Conservation (phyloP, 1,140 invertebrate genomes). For the Ephestia elutella region DNA sequence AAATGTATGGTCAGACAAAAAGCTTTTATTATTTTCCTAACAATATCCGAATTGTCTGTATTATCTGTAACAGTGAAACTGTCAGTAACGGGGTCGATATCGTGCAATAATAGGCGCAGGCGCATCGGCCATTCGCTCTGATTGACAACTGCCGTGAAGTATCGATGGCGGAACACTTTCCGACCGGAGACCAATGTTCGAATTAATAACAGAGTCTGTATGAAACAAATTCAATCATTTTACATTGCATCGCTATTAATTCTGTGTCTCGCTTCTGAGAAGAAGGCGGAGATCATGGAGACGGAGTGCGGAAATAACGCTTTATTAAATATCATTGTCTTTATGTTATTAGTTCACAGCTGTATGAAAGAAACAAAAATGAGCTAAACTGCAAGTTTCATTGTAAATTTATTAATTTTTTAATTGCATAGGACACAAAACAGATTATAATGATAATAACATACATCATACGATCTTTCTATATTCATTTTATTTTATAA, state of each 20-base stretch:
- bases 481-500: not conserved
- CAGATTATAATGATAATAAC: too few relatives aligned
- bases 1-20: not conserved
- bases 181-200: constrained; percentile 44
- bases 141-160: constrained; percentile 60
- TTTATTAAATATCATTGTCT: too few relatives aligned
- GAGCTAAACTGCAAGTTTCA: too few relatives aligned
- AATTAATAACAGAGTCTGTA: constrained; percentile 44
- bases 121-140: constrained; percentile 47
- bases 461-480: not conserved
- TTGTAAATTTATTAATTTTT: too few relatives aligned
- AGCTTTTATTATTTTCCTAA: not conserved
- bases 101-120: constrained; percentile 40
- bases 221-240: constrained; percentile 35
- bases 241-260: constrained; percentile 15
- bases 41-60: not conserved
- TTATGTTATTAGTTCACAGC: too few relatives aligned
- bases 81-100: constrained; percentile 47
- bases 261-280: too few relatives aligned
- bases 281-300: too few relatives aligned
- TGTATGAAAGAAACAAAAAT: too few relatives aligned
- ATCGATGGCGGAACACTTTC: constrained; percentile 45
- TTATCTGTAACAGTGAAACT: constrained; percentile 25
- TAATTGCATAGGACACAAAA: too few relatives aligned
- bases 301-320: too few relatives aligned